Base-by-base conservation (phyloP, 2,113 vertebrate genomes). In the Morone chrysops region DNA sequence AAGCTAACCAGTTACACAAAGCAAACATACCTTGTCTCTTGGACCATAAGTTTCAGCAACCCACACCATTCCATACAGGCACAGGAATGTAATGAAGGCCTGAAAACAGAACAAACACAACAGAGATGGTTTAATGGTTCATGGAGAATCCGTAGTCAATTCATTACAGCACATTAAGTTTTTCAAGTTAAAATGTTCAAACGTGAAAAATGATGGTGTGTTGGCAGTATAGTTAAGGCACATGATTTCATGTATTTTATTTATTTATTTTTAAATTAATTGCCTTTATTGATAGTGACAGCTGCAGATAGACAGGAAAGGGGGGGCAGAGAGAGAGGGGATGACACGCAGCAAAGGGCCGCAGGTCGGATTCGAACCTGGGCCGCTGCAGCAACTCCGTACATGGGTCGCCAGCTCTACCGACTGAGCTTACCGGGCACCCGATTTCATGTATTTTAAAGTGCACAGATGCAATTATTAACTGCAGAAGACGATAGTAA, bases 31-130 rank as follows among this genome's bases (percentile, higher is more conserved):
- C 97, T 98, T 98, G 90, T 95, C 93, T 86, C 95, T 95, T 66
- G 96, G 95, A 22, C 97, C 97, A 0, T 96, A 98, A 81, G 95
- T 97, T 81, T 99, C 97, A 7, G 97, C 98, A 0, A 95, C 98
- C 96, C 96, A 99, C 79, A 99, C 97, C 98, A 99, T 99, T 75
- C 96, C 98, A 74, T 97, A 98, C 5, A 99, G 94, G 89, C 98
- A 99, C 59, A 99, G 94, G 95, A 99, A 99, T 63, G 98, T 99
- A 63, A 96, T 99, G 88, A 99, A 97, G 53, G 97, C 98, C 98
- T 99, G 85, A 80, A 79, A 92, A 20, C 53, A 50, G 86, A 75
- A 62, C 14, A 86, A 48, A 82, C 31, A 51, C 8, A 71, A 47
- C 1, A 54, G n/a, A 60, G 43, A 47, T 17, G 13, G 25, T 36